Percentiles rank a stretch among this genome's conserved stretches.
Evolutionary conservation across 2,888 invertebrate species (phyloP).

Genomic region (Idaea straminata): DNA sequence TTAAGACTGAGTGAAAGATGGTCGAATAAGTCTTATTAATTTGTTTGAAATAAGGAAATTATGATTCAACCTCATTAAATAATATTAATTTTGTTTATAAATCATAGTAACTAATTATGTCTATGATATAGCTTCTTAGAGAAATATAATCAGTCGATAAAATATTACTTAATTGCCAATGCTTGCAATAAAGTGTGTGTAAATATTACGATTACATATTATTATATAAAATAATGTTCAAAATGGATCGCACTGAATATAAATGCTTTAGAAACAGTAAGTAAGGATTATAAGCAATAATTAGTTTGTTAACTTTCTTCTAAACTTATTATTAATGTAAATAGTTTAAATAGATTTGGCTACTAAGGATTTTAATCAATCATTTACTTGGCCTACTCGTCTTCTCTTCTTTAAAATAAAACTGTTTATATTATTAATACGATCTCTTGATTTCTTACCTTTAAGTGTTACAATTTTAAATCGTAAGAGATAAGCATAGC

Average conservation of each 20-base stretch:
- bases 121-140: neutral
- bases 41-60: neutral
- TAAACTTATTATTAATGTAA: neutral
- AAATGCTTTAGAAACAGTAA: neutral
- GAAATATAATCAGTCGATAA: neutral
- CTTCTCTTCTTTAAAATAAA: slow-evolving; percentile 11
- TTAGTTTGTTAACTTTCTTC: neutral
- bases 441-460: slow-evolving; percentile 25
- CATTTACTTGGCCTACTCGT: slow-evolving; percentile 54
- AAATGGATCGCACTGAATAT: slow-evolving; percentile 12
- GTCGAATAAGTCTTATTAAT: slow-evolving; percentile 27
- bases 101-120: neutral
- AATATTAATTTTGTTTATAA: neutral
- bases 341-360: slow-evolving; percentile 23
- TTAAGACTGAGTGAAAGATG: slow-evolving; percentile 74
- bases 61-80: neutral
- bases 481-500: neutral
- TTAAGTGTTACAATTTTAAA: neutral
- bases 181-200: too few species aligned
- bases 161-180: neutral
- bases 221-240: slow-evolving; percentile 8
- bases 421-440: slow-evolving; percentile 28
- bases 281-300: slow-evolving; percentile 13
- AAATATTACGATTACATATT: neutral
- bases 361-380: slow-evolving; percentile 26